Percentiles rank a stretch among this genome's conserved stretches.
phyloP scores from a whole-genome alignment of 2,888 invertebrate genomes.

The Junonia oenone region DNA sequence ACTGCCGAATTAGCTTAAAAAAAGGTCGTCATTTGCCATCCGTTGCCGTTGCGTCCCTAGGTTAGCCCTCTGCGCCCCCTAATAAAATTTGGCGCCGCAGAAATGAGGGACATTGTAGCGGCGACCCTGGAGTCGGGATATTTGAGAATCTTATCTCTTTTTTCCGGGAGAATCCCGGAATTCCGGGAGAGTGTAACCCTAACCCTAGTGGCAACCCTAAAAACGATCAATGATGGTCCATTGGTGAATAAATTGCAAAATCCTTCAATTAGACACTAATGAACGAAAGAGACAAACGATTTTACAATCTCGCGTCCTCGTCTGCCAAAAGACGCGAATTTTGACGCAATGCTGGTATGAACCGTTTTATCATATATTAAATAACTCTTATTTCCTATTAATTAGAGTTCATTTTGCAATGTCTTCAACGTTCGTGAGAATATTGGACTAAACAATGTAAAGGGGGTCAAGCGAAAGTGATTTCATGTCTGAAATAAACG shows the following conservation, averaged over 20 bases:
- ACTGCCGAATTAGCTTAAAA: no score
- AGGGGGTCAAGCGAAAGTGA: conserved; percentile 54
- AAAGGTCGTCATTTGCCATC: no score
- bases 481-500: conserved; percentile 36
- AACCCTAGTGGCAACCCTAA: no score
- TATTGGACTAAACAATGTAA: conserved; percentile 41
- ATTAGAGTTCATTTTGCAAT: conserved; percentile 16
- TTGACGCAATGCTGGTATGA: conserved; percentile 27
- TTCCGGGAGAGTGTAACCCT: no score
- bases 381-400: conserved; percentile 2
- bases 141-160: no score
- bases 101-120: no score
- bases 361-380: not conserved
- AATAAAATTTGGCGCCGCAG: no score
- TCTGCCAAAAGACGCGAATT: conserved; percentile 20
- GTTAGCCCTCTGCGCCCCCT: no score
- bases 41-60: no score
- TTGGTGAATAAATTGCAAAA: not conserved
- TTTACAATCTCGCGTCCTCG: conserved; percentile 11
- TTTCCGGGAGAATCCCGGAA: no score
- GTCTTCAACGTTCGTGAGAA: conserved; percentile 31
- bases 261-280: not conserved
- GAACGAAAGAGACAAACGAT: conserved; percentile 8
- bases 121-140: no score
- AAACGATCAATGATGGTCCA: not conserved